A percentile compares a stretch with the other conserved stretches of the same genome.
Conservation (phyloP, 2,113 vertebrate species). For the Strigops habroptila region DNA sequence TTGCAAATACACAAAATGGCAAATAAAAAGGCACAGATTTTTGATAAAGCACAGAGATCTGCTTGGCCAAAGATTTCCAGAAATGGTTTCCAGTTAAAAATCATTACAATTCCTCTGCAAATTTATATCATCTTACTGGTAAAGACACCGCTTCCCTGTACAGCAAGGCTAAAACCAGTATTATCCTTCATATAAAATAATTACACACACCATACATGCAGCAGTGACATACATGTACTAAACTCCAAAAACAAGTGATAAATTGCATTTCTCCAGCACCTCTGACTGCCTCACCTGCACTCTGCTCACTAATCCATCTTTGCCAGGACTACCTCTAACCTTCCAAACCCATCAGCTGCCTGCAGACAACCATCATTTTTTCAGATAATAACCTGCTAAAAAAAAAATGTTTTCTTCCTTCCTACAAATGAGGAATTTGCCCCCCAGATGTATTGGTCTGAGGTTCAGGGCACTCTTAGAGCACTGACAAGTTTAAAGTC, state of each 20-base stretch:
- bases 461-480: not conserved
- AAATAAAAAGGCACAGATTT: not conserved
- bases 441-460: not conserved
- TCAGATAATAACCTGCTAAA: conserved; percentile 55
- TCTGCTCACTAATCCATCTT: conserved; percentile 60
- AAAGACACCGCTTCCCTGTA: not conserved
- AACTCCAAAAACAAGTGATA: conserved; percentile 8
- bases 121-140: not conserved
- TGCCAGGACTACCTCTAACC: conserved; percentile 53
- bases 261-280: conserved; percentile 33
- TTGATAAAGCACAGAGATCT: not conserved
- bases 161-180: not conserved
- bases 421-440: conserved; percentile 26
- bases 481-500: conserved; percentile 1
- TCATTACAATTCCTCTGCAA: not conserved
- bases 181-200: not conserved
- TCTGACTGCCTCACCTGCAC: conserved; percentile 29
- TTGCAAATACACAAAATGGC: not conserved
- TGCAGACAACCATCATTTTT: conserved; percentile 51
- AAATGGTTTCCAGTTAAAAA: not conserved
- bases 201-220: not conserved
- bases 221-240: not conserved
- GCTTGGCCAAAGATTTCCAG: not conserved
- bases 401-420: conserved; percentile 27
- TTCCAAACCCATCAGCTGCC: conserved; percentile 50